Evolutionary conservation across 2,113 vertebrate species (phyloP).

Genomic region (Ammodytes dubius): DNA sequence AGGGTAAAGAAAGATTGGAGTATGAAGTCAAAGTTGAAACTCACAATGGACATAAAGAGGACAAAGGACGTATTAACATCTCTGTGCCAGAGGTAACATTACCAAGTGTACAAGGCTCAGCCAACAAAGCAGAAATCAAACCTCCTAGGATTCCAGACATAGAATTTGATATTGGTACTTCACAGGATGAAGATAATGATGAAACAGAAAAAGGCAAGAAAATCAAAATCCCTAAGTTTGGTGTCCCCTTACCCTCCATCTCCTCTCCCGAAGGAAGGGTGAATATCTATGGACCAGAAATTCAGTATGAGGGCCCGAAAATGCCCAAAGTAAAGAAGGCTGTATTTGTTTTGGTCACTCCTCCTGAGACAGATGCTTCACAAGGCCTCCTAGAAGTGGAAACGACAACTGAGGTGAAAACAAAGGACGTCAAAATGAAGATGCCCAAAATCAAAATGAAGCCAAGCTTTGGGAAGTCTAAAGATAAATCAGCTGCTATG

Average conservation of each 20-base stretch:
- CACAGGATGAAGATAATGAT: slow-evolving; percentile 63
- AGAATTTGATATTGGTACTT: slow-evolving; percentile 76
- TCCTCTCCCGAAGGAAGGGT: slow-evolving; percentile 59
- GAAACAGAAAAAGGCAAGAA: slow-evolving; percentile 69
- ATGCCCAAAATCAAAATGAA: slow-evolving; percentile 82
- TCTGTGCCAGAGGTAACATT: slow-evolving; percentile 29
- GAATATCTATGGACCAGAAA: slow-evolving; percentile 63
- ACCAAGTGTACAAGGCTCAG: slow-evolving; percentile 41
- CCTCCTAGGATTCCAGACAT: slow-evolving; percentile 79
- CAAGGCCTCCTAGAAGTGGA: slow-evolving; percentile 35
- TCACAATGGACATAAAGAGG: slow-evolving; percentile 47
- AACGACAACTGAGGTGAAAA: slow-evolving; percentile 37
- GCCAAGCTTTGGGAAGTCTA: slow-evolving; percentile 76
- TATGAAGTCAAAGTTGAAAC: slow-evolving; percentile 53
- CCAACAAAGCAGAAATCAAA: slow-evolving; percentile 54
- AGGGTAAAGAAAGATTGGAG: slow-evolving; percentile 19
- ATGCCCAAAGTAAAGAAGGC: slow-evolving; percentile 83
- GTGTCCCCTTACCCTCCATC: slow-evolving; percentile 81
- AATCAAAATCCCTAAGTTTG: slow-evolving; percentile 87
- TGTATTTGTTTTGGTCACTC: slow-evolving; percentile 82
- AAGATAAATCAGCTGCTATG: slow-evolving; percentile 65
- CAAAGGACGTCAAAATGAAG: slow-evolving; percentile 62
- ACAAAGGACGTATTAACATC: slow-evolving; percentile 32
- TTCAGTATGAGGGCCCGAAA: slow-evolving; percentile 77
- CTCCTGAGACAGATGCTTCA: slow-evolving; percentile 59